Evolutionary conservation across 2,888 invertebrate genomes (phyloP).

Genomic region (Hemaris fuciformis): DNA sequence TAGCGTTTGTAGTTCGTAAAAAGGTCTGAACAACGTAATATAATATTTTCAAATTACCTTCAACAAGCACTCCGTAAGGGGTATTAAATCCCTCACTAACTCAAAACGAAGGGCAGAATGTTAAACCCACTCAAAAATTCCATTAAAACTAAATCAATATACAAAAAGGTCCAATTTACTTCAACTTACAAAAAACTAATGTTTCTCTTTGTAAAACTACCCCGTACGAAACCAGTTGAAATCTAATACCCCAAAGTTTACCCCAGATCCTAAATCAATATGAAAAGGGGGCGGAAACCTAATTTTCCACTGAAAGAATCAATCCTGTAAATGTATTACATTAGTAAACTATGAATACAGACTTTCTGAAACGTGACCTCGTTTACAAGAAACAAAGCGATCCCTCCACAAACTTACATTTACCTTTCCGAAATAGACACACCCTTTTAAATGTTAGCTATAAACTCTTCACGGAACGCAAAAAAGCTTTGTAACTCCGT

Average conservation of each 20-base stretch:
- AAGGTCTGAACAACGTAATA: no score
- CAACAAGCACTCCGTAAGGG: no score
- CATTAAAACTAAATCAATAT: not conserved
- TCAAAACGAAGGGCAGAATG: not conserved
- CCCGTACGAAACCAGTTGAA: not conserved
- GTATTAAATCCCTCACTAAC: no score
- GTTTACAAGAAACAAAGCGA: slow-evolving; percentile 69
- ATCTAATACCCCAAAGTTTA: slow-evolving; percentile 1
- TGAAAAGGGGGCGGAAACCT: slow-evolving; percentile 21
- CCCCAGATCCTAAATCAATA: slow-evolving; percentile 1
- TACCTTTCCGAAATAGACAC: slow-evolving; percentile 10
- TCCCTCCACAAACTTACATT: slow-evolving; percentile 32
- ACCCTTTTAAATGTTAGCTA: not conserved
- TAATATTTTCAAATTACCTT: no score
- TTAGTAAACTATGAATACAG: slow-evolving; percentile 45
- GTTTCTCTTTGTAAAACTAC: not conserved
- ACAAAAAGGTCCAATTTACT: not conserved
- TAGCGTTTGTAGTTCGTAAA: no score
- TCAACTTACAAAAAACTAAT: not conserved
- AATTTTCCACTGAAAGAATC: slow-evolving; percentile 29
- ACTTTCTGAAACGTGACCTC: slow-evolving; percentile 63
- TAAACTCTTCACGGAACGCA: slow-evolving; percentile 9
- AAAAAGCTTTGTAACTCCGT: slow-evolving; percentile 5
- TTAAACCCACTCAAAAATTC: not conserved
- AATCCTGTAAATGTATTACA: slow-evolving; percentile 28